Evolutionary conservation across 2,113 vertebrate species (phyloP).

Genomic region (Indri indri): DNA sequence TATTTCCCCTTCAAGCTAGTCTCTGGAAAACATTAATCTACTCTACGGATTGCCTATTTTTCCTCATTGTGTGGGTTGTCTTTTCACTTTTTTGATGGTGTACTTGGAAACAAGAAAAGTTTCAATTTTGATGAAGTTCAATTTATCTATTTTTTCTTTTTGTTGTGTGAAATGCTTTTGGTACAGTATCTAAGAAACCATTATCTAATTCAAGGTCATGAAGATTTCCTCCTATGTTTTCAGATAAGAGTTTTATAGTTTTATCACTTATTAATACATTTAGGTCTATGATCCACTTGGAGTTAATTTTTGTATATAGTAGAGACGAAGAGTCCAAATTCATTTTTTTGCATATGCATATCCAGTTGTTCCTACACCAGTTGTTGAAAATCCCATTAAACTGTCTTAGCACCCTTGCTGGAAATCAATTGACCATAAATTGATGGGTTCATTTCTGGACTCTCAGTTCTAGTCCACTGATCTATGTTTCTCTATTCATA

Average conservation of each 20-base stretch:
- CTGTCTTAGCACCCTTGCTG: neutral
- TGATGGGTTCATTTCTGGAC: neutral
- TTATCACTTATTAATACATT: neutral
- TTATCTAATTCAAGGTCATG: neutral
- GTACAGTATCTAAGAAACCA: neutral
- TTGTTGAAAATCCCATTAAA: neutral
- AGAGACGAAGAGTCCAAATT: neutral
- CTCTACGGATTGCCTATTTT: neutral
- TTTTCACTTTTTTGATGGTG: neutral
- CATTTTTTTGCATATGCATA: neutral
- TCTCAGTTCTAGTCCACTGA: neutral
- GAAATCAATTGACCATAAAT: constrained; percentile 8
- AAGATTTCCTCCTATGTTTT: neutral
- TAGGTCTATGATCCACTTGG: neutral
- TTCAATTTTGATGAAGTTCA: neutral
- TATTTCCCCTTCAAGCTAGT: neutral
- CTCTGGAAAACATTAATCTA: neutral
- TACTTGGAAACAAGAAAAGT: neutral
- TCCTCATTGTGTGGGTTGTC: neutral
- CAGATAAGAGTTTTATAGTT: neutral
- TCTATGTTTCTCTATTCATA: neutral
- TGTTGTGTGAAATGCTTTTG: neutral
- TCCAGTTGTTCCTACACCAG: neutral
- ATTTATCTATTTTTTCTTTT: neutral
- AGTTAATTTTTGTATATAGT: neutral